These are phyloP conservation scores for Anas platyrhynchos DNA, from an alignment of 2,113 vertebrate species.

Conservation along the genomic window DNA sequence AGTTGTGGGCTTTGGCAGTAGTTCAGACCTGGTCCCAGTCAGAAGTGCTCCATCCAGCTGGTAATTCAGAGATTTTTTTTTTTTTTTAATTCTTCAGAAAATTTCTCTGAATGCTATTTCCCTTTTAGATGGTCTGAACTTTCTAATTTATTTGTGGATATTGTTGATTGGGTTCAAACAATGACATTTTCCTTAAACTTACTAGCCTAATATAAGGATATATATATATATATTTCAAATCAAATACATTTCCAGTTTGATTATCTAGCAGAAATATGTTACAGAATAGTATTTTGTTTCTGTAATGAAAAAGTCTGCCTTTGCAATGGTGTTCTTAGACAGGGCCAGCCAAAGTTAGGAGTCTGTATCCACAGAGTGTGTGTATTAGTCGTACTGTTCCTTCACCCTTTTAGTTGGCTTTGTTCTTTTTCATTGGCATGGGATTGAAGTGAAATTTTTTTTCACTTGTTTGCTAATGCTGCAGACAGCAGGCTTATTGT, in stretches of 20 bases:
- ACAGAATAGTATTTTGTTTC: not conserved
- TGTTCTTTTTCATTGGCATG: not conserved
- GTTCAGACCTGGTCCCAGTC: not conserved
- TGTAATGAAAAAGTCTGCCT: not conserved
- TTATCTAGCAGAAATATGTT: not conserved
- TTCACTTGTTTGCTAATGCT: not conserved
- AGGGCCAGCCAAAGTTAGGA: not conserved
- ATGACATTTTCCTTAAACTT: not conserved
- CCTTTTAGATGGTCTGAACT: not conserved
- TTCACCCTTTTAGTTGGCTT: not conserved
- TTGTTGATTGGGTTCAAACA: not conserved
- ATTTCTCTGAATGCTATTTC: not conserved
- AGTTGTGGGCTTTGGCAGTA: not conserved
- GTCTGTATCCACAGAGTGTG: not conserved
- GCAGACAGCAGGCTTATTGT: conserved; percentile 16
- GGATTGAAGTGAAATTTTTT: not conserved
- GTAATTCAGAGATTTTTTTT: not conserved
- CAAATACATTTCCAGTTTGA: not conserved
- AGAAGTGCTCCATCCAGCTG: not conserved
- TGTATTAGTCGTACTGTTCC: not conserved
- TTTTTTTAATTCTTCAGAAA: not conserved
- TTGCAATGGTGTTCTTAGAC: not conserved
- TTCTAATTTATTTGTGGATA: not conserved
- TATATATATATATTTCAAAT: not conserved
- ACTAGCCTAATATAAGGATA: not conserved